Percentiles rank a stretch among this genome's conserved stretches.
phyloP scores from a whole-genome alignment of 2,888 invertebrate species.

The Abscondita cerata region DNA sequence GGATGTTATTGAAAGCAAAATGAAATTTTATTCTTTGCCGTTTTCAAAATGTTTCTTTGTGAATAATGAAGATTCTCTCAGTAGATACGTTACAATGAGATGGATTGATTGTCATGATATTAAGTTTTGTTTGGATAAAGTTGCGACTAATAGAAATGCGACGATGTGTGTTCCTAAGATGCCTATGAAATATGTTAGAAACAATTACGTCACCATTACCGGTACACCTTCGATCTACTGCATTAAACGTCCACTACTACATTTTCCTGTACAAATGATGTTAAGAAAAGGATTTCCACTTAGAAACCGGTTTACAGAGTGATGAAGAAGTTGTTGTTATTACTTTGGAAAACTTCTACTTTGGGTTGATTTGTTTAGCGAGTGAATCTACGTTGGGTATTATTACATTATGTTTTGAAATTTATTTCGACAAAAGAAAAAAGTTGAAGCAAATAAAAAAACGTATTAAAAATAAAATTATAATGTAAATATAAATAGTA shows the following conservation, averaged over 20 bases:
- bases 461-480: no score
- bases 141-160: constrained; percentile 39
- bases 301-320: constrained; percentile 42
- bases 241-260: constrained; percentile 45
- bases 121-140: constrained; percentile 39
- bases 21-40: no score
- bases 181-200: constrained; percentile 45
- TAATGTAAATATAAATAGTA: no score
- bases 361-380: no score
- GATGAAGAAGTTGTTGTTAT: no score
- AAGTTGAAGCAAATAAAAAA: no score
- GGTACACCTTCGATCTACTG: constrained; percentile 42
- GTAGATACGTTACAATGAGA: constrained; percentile 19
- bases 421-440: no score
- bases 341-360: no score
- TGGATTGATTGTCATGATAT: constrained; percentile 37
- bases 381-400: no score
- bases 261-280: constrained; percentile 50
- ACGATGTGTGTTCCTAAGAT: constrained; percentile 45
- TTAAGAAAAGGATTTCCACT: constrained; percentile 52
- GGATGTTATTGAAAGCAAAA: constrained; percentile 38
- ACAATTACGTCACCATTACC: constrained; percentile 39
- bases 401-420: no score
- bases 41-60: constrained; percentile 40
- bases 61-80: constrained; percentile 14